phyloP scores from a whole-genome alignment of 1,140 invertebrate species.

The Telenomus remus region DNA sequence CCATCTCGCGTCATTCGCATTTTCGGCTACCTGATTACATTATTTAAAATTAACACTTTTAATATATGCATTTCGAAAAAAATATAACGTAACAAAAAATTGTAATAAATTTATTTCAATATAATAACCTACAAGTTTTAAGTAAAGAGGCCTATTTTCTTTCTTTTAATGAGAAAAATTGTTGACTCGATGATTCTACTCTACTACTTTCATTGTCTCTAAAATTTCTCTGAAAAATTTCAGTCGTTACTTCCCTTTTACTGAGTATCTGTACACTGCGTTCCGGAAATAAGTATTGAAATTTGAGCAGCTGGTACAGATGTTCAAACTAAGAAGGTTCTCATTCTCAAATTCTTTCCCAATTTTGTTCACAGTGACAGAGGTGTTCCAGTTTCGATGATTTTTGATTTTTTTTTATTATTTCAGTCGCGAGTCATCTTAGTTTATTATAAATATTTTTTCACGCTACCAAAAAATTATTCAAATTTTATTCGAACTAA shows the following conservation, averaged over 20 bases:
- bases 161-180: too few relatives aligned
- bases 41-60: constrained; percentile 20
- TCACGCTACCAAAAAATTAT: too few relatives aligned
- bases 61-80: not conserved
- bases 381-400: not conserved
- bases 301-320: constrained; percentile 61
- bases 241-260: constrained; percentile 31
- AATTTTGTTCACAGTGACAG: constrained; percentile 18
- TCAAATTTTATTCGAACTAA: too few relatives aligned
- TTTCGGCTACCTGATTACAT: constrained; percentile 11
- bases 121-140: too few relatives aligned
- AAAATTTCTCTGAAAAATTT: constrained; percentile 9
- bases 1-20: constrained; percentile 34
- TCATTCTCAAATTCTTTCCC: constrained; percentile 28
- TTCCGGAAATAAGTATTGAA: constrained; percentile 61
- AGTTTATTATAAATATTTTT: too few relatives aligned
- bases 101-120: too few relatives aligned
- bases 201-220: not conserved
- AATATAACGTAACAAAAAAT: not conserved
- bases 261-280: constrained; percentile 44
- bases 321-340: constrained; percentile 56
- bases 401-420: constrained; percentile 2
- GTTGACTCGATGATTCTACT: not conserved
- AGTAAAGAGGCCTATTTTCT: too few relatives aligned
- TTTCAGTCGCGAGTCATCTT: too few relatives aligned